These are phyloP conservation scores for Toxostoma redivivum DNA, from an alignment of 2,113 vertebrate species.

Conservation along the genomic window DNA sequence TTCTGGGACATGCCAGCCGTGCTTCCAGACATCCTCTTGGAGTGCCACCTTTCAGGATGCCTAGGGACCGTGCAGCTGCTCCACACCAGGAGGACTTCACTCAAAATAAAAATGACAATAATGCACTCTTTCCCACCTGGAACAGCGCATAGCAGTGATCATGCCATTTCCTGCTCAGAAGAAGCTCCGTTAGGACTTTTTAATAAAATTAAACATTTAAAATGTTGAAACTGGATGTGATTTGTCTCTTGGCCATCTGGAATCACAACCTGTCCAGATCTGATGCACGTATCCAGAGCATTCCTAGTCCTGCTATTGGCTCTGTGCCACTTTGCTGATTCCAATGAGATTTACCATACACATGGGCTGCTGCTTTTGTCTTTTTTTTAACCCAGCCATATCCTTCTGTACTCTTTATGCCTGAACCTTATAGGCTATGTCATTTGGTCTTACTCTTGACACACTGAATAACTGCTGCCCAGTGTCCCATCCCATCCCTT, in stretches of 20 bases:
- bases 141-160: background rate
- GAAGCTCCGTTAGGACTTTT: conserved; percentile 38
- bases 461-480: background rate
- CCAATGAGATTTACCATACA: background rate
- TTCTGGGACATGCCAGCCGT: conserved; percentile 5
- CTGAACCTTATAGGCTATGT: background rate
- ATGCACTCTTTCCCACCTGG: conserved; percentile 6
- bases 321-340: background rate
- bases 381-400: background rate
- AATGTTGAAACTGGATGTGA: conserved; percentile 30
- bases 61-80: background rate
- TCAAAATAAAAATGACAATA: conserved; percentile 10
- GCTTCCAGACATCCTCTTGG: conserved; percentile 32
- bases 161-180: background rate
- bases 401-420: background rate
- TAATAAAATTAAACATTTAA: conserved; percentile 57
- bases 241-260: conserved; percentile 61
- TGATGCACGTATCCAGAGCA: conserved; percentile 22
- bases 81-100: background rate
- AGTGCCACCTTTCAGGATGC: conserved; percentile 15
- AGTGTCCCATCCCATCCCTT: background rate
- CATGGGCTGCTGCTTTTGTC: background rate
- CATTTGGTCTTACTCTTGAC: background rate
- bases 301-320: conserved; percentile 18
- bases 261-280: conserved; percentile 63